phyloP scores from a whole-genome alignment of 2,113 vertebrate species.

The Delphinapterus leucas region DNA sequence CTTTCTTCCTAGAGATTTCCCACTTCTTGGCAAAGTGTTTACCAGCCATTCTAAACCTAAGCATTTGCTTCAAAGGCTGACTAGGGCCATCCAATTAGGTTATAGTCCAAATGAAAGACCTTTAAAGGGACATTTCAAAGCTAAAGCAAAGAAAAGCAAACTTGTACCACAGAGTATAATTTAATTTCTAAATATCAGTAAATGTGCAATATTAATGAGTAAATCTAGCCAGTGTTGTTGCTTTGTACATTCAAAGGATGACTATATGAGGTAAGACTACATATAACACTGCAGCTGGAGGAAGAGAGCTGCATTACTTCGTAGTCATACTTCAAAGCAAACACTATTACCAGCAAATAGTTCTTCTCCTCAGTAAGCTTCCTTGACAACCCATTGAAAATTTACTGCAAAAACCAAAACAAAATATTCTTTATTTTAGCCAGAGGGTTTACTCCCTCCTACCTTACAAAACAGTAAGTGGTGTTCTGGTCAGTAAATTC shows the following conservation, averaged over 20 bases:
- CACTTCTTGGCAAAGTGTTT: background rate
- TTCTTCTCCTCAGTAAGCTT: background rate
- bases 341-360: conserved; percentile 6
- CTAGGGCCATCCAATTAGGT: background rate
- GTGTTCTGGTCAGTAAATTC: background rate
- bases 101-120: background rate
- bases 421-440: background rate
- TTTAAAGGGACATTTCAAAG: background rate
- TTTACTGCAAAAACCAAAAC: background rate
- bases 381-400: conserved; percentile 25
- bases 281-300: background rate
- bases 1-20: background rate
- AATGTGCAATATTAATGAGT: background rate
- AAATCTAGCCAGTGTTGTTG: background rate
- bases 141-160: conserved; percentile 32
- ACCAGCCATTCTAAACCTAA: background rate
- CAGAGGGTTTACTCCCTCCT: background rate
- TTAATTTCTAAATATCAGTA: conserved; percentile 30
- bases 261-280: background rate
- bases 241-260: background rate
- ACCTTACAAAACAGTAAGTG: background rate
- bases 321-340: conserved; percentile 35
- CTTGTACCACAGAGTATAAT: background rate
- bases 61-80: background rate
- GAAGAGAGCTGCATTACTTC: background rate